phyloP scores from a whole-genome alignment of 2,113 vertebrate species.

The Speoplatyrhinus poulsoni region DNA sequence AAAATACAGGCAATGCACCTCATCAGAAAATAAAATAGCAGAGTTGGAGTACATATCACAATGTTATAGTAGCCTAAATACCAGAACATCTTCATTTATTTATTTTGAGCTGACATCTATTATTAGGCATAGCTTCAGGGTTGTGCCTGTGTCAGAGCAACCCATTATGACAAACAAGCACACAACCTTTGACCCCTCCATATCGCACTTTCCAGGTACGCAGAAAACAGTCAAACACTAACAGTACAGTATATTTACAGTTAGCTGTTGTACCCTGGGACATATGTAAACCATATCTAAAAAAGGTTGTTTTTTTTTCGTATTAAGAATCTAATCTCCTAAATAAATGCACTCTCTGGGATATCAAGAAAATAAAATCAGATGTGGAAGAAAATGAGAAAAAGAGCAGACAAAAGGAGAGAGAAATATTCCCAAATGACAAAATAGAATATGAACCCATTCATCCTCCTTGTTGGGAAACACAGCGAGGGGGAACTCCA shows the following conservation, averaged over 20 bases:
- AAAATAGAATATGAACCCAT: neutral
- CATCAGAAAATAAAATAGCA: too few relatives aligned
- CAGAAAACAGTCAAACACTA: neutral
- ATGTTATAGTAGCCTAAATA: too few relatives aligned
- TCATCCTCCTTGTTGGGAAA: neutral
- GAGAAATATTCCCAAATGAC: neutral
- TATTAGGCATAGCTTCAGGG: neutral
- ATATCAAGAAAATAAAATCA: neutral
- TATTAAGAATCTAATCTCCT: neutral
- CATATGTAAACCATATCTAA: neutral
- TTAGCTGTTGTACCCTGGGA: too few relatives aligned
- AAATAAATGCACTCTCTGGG: neutral
- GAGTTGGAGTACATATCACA: too few relatives aligned
- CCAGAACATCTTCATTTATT: too few relatives aligned
- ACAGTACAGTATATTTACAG: too few relatives aligned
- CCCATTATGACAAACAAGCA: constrained; percentile 7
- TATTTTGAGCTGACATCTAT: too few relatives aligned
- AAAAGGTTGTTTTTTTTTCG: too few relatives aligned
- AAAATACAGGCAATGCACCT: too few relatives aligned
- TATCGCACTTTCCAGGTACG: neutral
- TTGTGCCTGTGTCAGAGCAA: neutral
- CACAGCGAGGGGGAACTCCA: neutral
- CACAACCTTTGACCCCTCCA: constrained; percentile 30
- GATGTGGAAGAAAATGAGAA: too few relatives aligned
- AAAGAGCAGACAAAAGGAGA: neutral